Percentiles rank a stretch among this genome's conserved stretches.
Evolutionary conservation across 2,113 vertebrate species (phyloP).

Genomic region (Aviceda subcristata): DNA sequence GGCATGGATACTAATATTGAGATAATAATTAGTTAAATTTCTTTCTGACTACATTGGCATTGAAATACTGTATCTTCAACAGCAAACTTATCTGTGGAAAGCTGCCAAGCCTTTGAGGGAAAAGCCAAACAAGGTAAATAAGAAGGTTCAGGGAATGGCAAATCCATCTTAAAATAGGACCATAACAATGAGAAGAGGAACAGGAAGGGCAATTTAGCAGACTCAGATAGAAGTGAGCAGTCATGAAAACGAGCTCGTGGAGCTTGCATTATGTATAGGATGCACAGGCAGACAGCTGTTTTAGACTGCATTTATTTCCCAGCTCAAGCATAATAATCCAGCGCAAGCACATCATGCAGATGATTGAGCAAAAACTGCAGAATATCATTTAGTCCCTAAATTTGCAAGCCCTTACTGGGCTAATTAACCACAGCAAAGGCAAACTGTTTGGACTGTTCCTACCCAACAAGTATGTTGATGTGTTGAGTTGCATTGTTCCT

Average conservation of each 20-base stretch:
- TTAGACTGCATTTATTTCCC: not conserved
- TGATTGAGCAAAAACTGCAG: not conserved
- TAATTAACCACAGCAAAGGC: not conserved
- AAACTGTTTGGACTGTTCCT: not conserved
- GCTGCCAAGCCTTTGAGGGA: not conserved
- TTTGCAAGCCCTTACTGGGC: not conserved
- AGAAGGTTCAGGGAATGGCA: not conserved
- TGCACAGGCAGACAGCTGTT: not conserved
- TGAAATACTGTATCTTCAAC: not conserved
- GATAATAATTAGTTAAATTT: not conserved
- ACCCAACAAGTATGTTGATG: not conserved
- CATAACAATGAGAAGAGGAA: not conserved
- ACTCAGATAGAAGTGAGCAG: not conserved
- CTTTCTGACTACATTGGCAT: not conserved
- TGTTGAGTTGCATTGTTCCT: not conserved
- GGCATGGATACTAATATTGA: not conserved
- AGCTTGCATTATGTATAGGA: not conserved
- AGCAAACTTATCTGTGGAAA: not conserved
- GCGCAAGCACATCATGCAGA: not conserved
- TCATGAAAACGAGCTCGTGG: not conserved
- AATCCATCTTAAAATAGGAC: not conserved
- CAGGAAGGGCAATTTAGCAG: not conserved
- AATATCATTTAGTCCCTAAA: not conserved
- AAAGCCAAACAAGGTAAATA: not conserved
- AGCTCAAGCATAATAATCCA: not conserved